phyloP scores from a whole-genome alignment of 1,140 invertebrate genomes.

The Zaprionus camerounensis region DNA sequence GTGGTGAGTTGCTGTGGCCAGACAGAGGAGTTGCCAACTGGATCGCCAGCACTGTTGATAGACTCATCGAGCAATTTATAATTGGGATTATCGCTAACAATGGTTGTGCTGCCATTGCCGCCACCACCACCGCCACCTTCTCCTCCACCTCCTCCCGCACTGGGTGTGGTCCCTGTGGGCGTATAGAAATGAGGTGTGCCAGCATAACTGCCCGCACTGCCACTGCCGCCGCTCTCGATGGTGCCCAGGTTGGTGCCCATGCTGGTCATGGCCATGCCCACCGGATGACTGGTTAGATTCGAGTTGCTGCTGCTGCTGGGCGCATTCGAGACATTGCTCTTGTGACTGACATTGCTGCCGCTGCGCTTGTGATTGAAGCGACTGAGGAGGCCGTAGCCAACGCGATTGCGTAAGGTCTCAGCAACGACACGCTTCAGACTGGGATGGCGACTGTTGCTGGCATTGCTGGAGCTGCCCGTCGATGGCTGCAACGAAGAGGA shows the following conservation, averaged over 20 bases:
- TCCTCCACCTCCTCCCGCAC: background rate
- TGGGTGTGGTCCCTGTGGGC: constrained; percentile 57
- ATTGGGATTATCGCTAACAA: constrained; percentile 72
- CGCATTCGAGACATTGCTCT: constrained; percentile 74
- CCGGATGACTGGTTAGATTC: constrained; percentile 65
- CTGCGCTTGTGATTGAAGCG: constrained; percentile 75
- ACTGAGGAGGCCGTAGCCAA: constrained; percentile 49
- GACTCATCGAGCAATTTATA: constrained; percentile 72
- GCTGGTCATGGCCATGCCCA: constrained; percentile 50
- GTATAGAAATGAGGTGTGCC: constrained; percentile 70
- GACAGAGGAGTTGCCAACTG: background rate
- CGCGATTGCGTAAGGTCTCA: constrained; percentile 59
- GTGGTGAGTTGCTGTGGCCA: constrained; percentile 42
- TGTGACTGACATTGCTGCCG: constrained; percentile 77
- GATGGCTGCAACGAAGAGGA: constrained; percentile 72
- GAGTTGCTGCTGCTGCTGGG: constrained; percentile 70
- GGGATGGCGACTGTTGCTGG: constrained; percentile 61
- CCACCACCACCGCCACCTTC: background rate
- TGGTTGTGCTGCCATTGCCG: constrained; percentile 36
- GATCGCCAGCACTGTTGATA: constrained; percentile 31
- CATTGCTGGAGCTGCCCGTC: constrained; percentile 69
- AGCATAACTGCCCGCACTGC: constrained; percentile 74
- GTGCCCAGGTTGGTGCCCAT: constrained; percentile 67
- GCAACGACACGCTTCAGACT: constrained; percentile 61
- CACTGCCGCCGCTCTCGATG: constrained; percentile 81